Conservation (phyloP, 1,140 invertebrate species). For the Mamestra configurata region DNA sequence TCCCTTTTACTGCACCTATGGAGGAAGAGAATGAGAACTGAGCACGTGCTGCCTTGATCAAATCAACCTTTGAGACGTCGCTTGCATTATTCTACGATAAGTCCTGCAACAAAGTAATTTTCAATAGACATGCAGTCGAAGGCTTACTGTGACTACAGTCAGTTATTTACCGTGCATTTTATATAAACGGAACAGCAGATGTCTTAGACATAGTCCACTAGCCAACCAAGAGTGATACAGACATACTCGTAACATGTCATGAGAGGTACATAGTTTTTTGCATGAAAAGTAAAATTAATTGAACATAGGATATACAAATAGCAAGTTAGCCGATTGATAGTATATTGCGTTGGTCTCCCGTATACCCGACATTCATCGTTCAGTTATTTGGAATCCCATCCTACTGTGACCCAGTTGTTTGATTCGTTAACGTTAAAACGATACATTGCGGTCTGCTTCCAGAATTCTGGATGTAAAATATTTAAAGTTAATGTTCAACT, state of each 20-base stretch:
- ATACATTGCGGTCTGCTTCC: conserved; percentile 12
- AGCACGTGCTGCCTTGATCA: conserved; percentile 52
- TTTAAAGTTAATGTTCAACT: not conserved
- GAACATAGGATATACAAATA: not conserved
- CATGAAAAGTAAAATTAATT: no score
- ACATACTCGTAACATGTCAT: no score
- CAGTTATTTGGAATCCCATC: conserved; percentile 16
- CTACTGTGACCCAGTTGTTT: conserved; percentile 27
- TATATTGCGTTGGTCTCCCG: not conserved
- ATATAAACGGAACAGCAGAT: no score
- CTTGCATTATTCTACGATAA: not conserved
- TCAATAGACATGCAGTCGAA: not conserved
- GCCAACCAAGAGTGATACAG: no score
- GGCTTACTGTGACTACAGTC: no score
- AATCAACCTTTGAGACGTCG: conserved; percentile 45
- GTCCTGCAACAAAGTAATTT: not conserved
- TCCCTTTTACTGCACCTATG: conserved; percentile 75
- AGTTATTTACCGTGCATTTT: no score
- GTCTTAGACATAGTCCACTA: no score
- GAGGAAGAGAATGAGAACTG: conserved; percentile 65
- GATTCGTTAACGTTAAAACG: not conserved
- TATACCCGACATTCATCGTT: conserved; percentile 1
- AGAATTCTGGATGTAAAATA: conserved; percentile 11
- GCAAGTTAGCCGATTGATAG: not conserved
- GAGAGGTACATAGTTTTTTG: no score